Evolutionary conservation across 2,113 vertebrate genomes (phyloP).

Genomic region (Myotis yumanensis): DNA sequence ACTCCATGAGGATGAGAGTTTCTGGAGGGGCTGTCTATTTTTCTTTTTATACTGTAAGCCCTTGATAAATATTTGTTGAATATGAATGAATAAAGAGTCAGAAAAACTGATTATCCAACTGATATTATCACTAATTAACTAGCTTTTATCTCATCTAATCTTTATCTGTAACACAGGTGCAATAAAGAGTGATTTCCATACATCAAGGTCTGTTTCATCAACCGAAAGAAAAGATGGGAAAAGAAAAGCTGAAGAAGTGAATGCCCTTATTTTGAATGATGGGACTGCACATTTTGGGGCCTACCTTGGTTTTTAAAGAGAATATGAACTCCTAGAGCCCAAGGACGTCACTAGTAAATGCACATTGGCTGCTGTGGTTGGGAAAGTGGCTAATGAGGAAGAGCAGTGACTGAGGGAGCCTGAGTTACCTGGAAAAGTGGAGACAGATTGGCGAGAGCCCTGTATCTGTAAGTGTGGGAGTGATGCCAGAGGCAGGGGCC

Average conservation of each 20-base stretch:
- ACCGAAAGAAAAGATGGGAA: not conserved
- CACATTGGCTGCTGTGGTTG: not conserved
- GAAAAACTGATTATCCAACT: not conserved
- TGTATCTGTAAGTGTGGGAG: not conserved
- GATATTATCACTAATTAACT: not conserved
- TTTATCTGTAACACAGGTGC: not conserved
- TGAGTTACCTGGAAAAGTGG: not conserved
- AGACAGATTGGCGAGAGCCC: not conserved
- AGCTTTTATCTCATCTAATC: not conserved
- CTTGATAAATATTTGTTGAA: conserved; percentile 25
- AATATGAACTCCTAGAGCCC: not conserved
- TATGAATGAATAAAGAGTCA: not conserved
- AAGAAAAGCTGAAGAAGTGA: not conserved
- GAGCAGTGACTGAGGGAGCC: not conserved
- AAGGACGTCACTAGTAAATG: not conserved
- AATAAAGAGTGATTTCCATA: not conserved
- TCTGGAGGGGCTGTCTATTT: not conserved
- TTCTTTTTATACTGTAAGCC: not conserved
- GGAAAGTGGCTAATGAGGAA: not conserved
- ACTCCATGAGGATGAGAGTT: not conserved
- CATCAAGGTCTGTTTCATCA: not conserved
- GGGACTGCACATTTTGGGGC: not conserved
- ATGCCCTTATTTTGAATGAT: not conserved
- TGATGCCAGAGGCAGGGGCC: not conserved
- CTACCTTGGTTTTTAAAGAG: not conserved